A percentile compares a stretch with the other conserved stretches of the same genome.
These are phyloP conservation scores for Acleris literana DNA, from an alignment of 2,888 invertebrate species.

Conservation along the genomic window DNA sequence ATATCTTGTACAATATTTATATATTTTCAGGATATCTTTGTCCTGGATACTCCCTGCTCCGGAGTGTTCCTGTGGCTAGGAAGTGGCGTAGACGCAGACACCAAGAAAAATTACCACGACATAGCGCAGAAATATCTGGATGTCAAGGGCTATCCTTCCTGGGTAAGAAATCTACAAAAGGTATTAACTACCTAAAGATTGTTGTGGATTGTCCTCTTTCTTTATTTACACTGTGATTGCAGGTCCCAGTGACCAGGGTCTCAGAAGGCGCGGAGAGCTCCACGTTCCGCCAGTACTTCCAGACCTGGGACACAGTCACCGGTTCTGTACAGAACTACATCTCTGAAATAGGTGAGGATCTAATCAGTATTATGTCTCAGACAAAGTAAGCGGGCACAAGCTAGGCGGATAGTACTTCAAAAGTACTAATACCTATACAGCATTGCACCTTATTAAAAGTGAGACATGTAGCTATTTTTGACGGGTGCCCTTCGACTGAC, in stretches of 20 bases:
- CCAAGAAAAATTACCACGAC: constrained; percentile 87
- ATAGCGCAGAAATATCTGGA: constrained; percentile 86
- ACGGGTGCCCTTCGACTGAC: too few relatives aligned
- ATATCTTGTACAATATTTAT: not conserved
- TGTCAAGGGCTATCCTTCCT: constrained; percentile 87
- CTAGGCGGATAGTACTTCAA: too few relatives aligned
- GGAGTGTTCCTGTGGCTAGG: constrained; percentile 94
- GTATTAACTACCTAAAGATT: too few relatives aligned
- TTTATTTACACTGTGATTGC: constrained; percentile 19
- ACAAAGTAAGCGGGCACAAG: too few relatives aligned
- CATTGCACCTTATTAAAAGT: too few relatives aligned
- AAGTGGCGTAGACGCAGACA: constrained; percentile 83
- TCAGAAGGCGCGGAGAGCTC: constrained; percentile 92
- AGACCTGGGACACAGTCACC: constrained; percentile 86
- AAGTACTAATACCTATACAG: too few relatives aligned
- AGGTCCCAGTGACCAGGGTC: constrained; percentile 88
- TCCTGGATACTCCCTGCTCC: constrained; percentile 89
- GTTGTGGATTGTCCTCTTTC: too few relatives aligned
- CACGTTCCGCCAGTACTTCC: constrained; percentile 94
- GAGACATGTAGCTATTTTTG: too few relatives aligned
- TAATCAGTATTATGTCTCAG: not conserved
- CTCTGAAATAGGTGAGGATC: constrained; percentile 58
- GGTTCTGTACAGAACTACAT: constrained; percentile 49
- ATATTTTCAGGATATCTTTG: constrained; percentile 87
- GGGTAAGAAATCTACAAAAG: constrained; percentile 78